phyloP scores from a whole-genome alignment of 2,113 vertebrate species.

The Macaca nemestrina region DNA sequence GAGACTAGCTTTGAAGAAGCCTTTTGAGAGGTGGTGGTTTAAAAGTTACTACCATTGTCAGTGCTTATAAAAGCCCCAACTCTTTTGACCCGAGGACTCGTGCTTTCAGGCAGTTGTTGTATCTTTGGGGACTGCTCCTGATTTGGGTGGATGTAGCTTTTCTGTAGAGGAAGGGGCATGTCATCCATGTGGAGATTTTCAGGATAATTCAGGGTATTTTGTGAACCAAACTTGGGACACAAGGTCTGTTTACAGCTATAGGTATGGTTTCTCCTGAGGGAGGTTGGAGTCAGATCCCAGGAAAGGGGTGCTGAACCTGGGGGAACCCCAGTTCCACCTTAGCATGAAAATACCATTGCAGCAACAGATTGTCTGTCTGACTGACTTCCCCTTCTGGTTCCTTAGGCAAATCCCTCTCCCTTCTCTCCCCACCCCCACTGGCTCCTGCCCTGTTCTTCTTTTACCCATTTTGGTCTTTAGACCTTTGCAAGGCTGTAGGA shows the following conservation, averaged over 20 bases:
- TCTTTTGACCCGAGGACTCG: not conserved
- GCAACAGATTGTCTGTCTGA: not conserved
- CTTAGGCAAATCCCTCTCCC: not conserved
- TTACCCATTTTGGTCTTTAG: not conserved
- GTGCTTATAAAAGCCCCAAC: not conserved
- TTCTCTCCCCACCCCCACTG: not conserved
- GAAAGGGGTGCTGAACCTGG: not conserved
- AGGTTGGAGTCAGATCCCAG: not conserved
- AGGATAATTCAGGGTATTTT: not conserved
- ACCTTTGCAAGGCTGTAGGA: not conserved
- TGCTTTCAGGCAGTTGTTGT: not conserved
- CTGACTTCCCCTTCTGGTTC: not conserved
- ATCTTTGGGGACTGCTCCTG: not conserved
- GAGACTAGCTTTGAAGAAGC: conserved; percentile 28
- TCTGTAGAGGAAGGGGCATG: not conserved
- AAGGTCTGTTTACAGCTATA: not conserved
- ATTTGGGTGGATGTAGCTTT: not conserved
- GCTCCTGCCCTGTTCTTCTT: not conserved
- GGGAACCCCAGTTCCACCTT: not conserved
- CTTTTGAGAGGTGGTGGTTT: not conserved
- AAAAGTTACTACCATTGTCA: not conserved
- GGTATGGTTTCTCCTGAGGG: not conserved
- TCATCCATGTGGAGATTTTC: not conserved
- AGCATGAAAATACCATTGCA: not conserved
- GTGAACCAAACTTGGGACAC: not conserved